Evolutionary conservation across 2,888 invertebrate genomes (phyloP).

Genomic region (Thera obeliscata): DNA sequence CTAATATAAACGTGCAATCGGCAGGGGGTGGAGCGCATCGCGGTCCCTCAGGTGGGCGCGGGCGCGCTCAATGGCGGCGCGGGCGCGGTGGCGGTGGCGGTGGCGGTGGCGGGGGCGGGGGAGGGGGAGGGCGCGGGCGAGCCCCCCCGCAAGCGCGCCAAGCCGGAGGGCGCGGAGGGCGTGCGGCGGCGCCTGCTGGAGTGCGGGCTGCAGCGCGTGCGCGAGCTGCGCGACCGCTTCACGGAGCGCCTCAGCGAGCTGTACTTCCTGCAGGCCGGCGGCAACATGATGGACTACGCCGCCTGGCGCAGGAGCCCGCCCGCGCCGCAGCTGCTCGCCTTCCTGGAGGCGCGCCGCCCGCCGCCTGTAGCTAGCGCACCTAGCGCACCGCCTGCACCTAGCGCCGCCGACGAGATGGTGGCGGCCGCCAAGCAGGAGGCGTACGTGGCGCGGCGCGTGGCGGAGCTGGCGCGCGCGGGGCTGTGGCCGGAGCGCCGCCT

Average conservation of each 20-base stretch:
- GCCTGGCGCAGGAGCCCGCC: constrained; percentile 93
- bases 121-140: constrained; percentile 40
- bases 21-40: constrained; percentile 70
- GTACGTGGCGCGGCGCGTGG: constrained; percentile 95
- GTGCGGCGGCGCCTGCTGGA: constrained; percentile 88
- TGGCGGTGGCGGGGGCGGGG: constrained; percentile 22
- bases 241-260: constrained; percentile 92
- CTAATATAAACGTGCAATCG: too few relatives aligned
- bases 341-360: constrained; percentile 89
- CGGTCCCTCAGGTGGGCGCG: constrained; percentile 44
- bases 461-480: constrained; percentile 96
- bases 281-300: constrained; percentile 94
- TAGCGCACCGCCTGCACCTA: constrained; percentile 84
- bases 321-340: constrained; percentile 89
- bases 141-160: constrained; percentile 46
- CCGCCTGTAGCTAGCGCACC: constrained; percentile 66
- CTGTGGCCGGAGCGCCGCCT: constrained; percentile 96
- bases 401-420: constrained; percentile 68
- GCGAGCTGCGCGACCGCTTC: constrained; percentile 87
- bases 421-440: constrained; percentile 89
- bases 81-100: constrained; percentile 38
- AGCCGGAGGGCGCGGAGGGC: constrained; percentile 40
- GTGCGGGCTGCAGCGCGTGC: constrained; percentile 88
- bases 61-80: constrained; percentile 54
- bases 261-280: constrained; percentile 93